Conservation (phyloP, 2,888 invertebrate genomes). For the Ceriagrion tenellum region DNA sequence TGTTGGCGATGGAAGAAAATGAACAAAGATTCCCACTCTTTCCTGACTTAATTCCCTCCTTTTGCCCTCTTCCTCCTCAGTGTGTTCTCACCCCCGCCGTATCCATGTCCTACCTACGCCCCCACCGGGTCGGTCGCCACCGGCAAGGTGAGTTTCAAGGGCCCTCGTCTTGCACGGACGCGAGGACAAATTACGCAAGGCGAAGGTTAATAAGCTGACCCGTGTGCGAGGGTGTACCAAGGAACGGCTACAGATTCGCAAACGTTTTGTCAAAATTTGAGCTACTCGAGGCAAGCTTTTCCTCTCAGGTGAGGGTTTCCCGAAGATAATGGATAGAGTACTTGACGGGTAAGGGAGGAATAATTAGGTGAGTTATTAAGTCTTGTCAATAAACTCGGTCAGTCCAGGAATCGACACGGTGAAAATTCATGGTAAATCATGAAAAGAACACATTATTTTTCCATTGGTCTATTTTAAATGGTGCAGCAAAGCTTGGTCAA, state of each 20-base stretch:
- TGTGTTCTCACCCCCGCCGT: too few relatives aligned
- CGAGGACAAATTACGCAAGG: background rate
- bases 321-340: too few relatives aligned
- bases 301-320: too few relatives aligned
- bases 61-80: background rate
- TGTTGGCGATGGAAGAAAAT: too few relatives aligned
- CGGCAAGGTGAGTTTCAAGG: slow-evolving; percentile 11
- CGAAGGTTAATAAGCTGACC: background rate
- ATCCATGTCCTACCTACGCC: background rate
- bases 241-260: background rate
- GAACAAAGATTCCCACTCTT: background rate
- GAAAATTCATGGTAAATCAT: too few relatives aligned
- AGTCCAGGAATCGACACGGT: too few relatives aligned
- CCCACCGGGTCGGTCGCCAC: background rate
- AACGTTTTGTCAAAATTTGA: background rate
- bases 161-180: background rate
- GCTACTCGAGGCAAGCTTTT: background rate
- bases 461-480: too few relatives aligned
- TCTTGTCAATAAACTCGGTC: too few relatives aligned
- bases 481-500: too few relatives aligned
- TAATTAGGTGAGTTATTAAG: too few relatives aligned
- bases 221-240: background rate
- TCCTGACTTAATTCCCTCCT: background rate
- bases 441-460: too few relatives aligned
- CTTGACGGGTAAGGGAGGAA: too few relatives aligned